Base-by-base conservation (phyloP, 2,888 invertebrate genomes). In the Andrena flavipes region DNA sequence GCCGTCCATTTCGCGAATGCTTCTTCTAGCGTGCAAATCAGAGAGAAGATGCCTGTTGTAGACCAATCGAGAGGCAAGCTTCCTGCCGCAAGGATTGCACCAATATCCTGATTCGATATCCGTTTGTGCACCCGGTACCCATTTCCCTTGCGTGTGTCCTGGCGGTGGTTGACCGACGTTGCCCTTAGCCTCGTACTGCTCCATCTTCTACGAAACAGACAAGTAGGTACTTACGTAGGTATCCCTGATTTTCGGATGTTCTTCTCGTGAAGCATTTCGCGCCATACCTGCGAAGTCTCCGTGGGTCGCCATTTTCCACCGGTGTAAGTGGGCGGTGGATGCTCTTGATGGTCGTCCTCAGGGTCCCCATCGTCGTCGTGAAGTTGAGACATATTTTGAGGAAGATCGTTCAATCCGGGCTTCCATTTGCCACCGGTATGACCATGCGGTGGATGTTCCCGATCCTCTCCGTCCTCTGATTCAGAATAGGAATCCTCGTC, bases 51-150 rank as follows among this genome's bases (percentile, higher is more conserved):
- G 98, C 84, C 97, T 96, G 84, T 97, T 96, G 93, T 97, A 98
- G 86, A 97, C 96, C 48, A 95, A 94, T 92, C 96, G 96, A 0
- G 97, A 97, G 16, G 97, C 96, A 8, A 98, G 94, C 72, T 96
- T 95, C 72, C 97, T 95, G 87, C 97, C 97, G 91, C 98, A 98
- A 30, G 97, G 96, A 76, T 96, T 96, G 91, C 97, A 97, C 97
- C 97, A 97, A 92, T 96, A 97, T 88, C 96, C 96, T 2, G 96
- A 95, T 0, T 95, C 93, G 75, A 94, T 86, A 94, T 94, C 87
- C 92, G 93, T 63, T 90, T 89, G 54, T 93, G 95, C 87, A 33
- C 97, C 97, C 0, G 97, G 97, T 69, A 97, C 95, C 97, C 97
- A 98, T 94, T 98, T 98, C 0, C 97, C 97, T 92, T 96, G 96